Base-by-base conservation (phyloP, 2,888 invertebrate genomes). In the Branchellion lobata region DNA sequence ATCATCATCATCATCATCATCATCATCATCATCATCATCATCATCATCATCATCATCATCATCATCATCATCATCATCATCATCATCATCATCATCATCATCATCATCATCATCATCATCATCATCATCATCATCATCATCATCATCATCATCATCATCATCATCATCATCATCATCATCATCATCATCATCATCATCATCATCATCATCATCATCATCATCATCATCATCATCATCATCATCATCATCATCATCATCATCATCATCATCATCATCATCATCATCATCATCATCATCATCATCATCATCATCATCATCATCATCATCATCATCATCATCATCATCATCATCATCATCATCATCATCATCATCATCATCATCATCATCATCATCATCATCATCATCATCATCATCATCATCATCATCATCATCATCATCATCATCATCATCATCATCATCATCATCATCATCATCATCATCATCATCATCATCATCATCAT, bases 181-280 rank as follows among this genome's bases (percentile, higher is more conserved):
- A n/a, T n/a, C n/a, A n/a, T n/a, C n/a, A n/a, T n/a, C n/a, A n/a
- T n/a, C n/a, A n/a, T n/a, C n/a, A n/a, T n/a, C n/a, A n/a, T n/a
- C n/a, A n/a, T n/a, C n/a, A n/a, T n/a, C n/a, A n/a, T n/a, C n/a
- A n/a, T n/a, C n/a, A n/a, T n/a, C n/a, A n/a, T n/a, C n/a, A n/a
- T n/a, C n/a, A n/a, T n/a, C n/a, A n/a, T n/a, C n/a, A n/a, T n/a
- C n/a, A n/a, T n/a, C n/a, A n/a, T n/a, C n/a, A n/a, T n/a, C n/a
- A n/a, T n/a, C 21, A 51, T 51, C 34, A 71, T 1, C 31, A 29
- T 69, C 21, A 71, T 3, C 34, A 71, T 24, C 24, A 40, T 24
- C 51, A 74, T 27, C 51, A 74, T 40, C 51, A 74, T 21, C 51
- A 74, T n/a, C 74, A 74, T n/a, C 74, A 74, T 74, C 51, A 74